These are phyloP conservation scores for Netelia virgata DNA, from an alignment of 2,888 invertebrate species.

Conservation along the genomic window DNA sequence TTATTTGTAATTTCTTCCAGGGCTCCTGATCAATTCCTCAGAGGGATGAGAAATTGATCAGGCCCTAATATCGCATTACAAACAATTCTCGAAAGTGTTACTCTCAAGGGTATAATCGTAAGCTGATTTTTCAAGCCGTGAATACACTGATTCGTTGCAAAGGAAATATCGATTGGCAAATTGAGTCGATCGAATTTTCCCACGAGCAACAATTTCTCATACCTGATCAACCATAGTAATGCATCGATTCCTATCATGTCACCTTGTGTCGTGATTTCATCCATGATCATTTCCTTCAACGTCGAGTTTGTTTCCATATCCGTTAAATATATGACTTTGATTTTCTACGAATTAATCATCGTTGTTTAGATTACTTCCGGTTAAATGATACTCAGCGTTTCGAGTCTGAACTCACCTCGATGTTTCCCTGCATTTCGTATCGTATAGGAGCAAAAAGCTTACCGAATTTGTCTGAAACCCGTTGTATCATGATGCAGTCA, in stretches of 20 bases:
- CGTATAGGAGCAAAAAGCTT: conserved; percentile 91
- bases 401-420: conserved; percentile 87
- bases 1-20: too few species aligned
- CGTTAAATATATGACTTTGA: conserved; percentile 86
- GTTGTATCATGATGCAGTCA: conserved; percentile 28
- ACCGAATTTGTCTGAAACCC: conserved; percentile 89
- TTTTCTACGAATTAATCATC: conserved; percentile 86
- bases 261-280: conserved; percentile 87
- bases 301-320: conserved; percentile 86
- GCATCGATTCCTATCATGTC: conserved; percentile 87
- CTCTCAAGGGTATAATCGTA: too few species aligned
- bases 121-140: too few species aligned
- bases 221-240: conserved; percentile 92
- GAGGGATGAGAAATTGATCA: too few species aligned
- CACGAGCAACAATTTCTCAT: conserved; percentile 56
- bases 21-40: too few species aligned
- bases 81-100: too few species aligned
- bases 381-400: not conserved
- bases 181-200: not conserved
- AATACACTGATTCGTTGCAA: too few species aligned
- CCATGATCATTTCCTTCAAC: conserved; percentile 89
- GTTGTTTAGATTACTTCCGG: not conserved
- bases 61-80: too few species aligned
- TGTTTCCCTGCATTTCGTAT: conserved; percentile 92
- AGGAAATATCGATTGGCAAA: too few species aligned